A percentile compares a stretch with the other conserved stretches of the same genome.
phyloP scores from a whole-genome alignment of 2,797 vertebrate species.

The Cryptoblepharus egeriae region DNA sequence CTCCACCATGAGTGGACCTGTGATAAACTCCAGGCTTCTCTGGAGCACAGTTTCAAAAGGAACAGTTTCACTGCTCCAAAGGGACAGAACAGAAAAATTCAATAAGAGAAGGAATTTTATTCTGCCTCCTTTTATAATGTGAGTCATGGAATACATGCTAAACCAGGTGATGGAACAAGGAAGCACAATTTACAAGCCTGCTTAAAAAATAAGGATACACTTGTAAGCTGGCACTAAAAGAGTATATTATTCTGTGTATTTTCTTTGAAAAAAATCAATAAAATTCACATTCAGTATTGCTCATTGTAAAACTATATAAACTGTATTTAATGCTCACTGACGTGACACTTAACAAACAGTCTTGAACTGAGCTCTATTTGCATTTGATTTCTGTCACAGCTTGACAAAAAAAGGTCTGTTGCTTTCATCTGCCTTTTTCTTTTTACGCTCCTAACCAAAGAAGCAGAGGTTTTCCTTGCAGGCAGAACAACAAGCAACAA shows the following conservation, averaged over 20 bases:
- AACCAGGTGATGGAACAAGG: conserved; percentile 46
- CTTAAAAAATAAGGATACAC: conserved; percentile 53
- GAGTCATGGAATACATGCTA: conserved; percentile 51
- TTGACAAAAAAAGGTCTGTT: conserved; percentile 68
- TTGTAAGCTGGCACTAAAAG: conserved; percentile 56
- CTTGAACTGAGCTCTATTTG: conserved; percentile 77
- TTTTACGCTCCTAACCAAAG: conserved; percentile 69
- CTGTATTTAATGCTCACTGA: conserved; percentile 74
- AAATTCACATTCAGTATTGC: conserved; percentile 70
- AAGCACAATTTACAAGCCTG: conserved; percentile 57
- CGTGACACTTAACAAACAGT: conserved; percentile 76
- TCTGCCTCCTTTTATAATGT: conserved; percentile 54
- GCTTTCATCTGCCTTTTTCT: conserved; percentile 74
- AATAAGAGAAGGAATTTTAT: conserved; percentile 44
- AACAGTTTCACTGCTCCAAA: not conserved
- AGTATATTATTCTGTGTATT: conserved; percentile 67
- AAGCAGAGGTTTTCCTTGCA: conserved; percentile 58
- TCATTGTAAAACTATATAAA: conserved; percentile 75
- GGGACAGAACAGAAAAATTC: not conserved
- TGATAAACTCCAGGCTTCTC: not conserved
- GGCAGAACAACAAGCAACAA: conserved; percentile 59
- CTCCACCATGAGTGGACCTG: not conserved
- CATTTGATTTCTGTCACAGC: conserved; percentile 77
- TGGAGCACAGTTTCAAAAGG: not conserved
- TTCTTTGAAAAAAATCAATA: conserved; percentile 75